These are phyloP conservation scores for Hydrophis major DNA, from an alignment of 2,797 vertebrate species.

Conservation along the genomic window DNA sequence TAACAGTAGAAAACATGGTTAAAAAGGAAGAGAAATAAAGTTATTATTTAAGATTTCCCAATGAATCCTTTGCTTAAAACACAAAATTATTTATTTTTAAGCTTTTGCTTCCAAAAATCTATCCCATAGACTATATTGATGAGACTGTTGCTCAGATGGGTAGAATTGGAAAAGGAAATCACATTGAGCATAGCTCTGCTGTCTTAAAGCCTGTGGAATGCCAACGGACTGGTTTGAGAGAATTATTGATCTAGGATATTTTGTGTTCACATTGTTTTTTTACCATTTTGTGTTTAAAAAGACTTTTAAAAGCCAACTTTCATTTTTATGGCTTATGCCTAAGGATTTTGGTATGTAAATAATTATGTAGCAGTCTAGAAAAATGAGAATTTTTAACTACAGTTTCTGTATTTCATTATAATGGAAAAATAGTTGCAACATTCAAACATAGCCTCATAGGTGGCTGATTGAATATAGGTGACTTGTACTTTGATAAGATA, in stretches of 20 bases:
- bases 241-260: not conserved
- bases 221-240: not conserved
- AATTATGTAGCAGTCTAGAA: not conserved
- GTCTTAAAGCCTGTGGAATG: not conserved
- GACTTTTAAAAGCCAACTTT: not conserved
- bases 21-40: not conserved
- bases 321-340: not conserved
- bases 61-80: not conserved
- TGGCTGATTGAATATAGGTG: not conserved
- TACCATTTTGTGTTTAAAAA: not conserved
- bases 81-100: not conserved
- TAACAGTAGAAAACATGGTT: not conserved
- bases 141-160: not conserved
- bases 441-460: not conserved
- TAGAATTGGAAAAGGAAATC: not conserved
- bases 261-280: not conserved
- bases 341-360: not conserved
- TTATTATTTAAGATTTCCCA: not conserved
- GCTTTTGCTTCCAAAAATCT: not conserved
- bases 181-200: not conserved
- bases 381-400: not conserved
- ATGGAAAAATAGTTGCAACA: not conserved
- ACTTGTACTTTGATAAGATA: not conserved
- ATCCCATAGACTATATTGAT: not conserved
- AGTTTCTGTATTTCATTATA: not conserved